phyloP scores from a whole-genome alignment of 2,113 vertebrate species.

The Canis aureus region DNA sequence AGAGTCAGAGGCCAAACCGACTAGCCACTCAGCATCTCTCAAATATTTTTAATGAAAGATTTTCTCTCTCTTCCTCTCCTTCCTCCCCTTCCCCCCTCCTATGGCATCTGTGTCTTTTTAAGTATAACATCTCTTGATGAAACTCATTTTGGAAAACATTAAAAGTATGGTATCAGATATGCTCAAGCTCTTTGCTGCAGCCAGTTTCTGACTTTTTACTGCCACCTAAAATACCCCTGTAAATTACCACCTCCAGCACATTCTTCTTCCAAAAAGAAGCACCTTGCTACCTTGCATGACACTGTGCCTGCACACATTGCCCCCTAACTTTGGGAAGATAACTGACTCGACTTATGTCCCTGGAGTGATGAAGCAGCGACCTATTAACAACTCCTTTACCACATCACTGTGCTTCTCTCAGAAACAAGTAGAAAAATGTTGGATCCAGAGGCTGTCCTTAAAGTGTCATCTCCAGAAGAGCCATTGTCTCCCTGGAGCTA shows the following conservation, averaged over 20 bases:
- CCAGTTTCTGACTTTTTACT: background rate
- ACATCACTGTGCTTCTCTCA: background rate
- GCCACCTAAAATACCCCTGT: background rate
- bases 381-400: background rate
- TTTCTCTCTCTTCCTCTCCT: background rate
- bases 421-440: constrained; percentile 57
- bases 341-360: rapidly evolving
- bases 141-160: constrained; percentile 28
- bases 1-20: background rate
- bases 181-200: background rate
- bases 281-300: background rate
- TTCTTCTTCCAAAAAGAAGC: background rate
- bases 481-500: constrained; percentile 51
- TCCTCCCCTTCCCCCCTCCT: background rate
- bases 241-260: background rate
- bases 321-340: background rate
- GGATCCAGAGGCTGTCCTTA: constrained; percentile 18
- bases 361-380: background rate
- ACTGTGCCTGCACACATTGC: background rate
- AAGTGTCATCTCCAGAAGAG: constrained; percentile 58
- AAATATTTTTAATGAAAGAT: background rate
- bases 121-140: background rate
- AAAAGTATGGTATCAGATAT: background rate
- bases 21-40: background rate
- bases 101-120: background rate